Percentiles rank a stretch among this genome's conserved stretches.
Conservation (phyloP, 2,888 invertebrate genomes). For the Brenthis hecate region DNA sequence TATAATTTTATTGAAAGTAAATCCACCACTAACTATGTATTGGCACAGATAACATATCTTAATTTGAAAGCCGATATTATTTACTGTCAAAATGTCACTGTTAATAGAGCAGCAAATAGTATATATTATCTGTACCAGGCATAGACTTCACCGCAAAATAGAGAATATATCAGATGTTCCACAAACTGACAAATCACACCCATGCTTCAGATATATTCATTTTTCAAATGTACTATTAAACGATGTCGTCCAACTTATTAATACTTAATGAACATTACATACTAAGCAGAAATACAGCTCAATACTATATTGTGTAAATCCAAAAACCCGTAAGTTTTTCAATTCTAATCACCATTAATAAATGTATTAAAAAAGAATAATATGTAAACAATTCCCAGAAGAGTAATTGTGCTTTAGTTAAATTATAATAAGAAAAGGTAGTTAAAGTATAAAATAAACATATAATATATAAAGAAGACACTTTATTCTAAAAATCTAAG, state of each 20-base stretch:
- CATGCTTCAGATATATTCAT: background rate
- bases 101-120: too few relatives aligned
- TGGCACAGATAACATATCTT: slow-evolving; percentile 4
- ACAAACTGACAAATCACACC: background rate
- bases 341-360: too few relatives aligned
- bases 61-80: too few relatives aligned
- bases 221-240: background rate
- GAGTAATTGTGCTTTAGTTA: too few relatives aligned
- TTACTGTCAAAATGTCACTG: too few relatives aligned
- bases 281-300: slow-evolving; percentile 15
- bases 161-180: background rate
- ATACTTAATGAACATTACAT: background rate
- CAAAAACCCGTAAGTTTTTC: background rate
- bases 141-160: slow-evolving; percentile 2
- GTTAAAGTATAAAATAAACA: too few relatives aligned
- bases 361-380: too few relatives aligned
- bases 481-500: too few relatives aligned
- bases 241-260: background rate
- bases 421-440: too few relatives aligned
- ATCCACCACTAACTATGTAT: slow-evolving; percentile 12
- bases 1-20: background rate
- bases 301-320: background rate
- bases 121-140: slow-evolving; percentile 6
- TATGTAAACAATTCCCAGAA: too few relatives aligned
- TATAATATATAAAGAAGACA: too few relatives aligned